Conservation (phyloP, 2,888 invertebrate genomes). For the Neria commutata region DNA sequence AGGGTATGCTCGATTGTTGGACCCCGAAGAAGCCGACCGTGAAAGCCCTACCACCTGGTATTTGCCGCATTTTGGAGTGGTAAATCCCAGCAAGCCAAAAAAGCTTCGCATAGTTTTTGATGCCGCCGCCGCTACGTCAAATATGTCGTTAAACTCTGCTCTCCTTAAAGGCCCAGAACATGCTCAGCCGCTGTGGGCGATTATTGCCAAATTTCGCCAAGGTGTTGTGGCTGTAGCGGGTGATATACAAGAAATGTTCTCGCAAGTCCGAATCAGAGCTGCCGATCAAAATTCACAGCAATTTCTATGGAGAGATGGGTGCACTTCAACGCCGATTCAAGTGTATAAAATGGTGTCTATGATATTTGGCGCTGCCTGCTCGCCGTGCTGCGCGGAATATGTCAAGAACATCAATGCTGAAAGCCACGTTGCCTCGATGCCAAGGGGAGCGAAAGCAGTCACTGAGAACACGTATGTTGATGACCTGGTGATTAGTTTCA, state of each 20-base stretch:
- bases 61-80: neutral
- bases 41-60: neutral
- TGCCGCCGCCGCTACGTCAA: conserved; percentile 32
- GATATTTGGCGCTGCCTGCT: conserved; percentile 29
- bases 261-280: conserved; percentile 32
- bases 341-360: conserved; percentile 21
- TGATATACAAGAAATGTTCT: neutral
- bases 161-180: neutral
- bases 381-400: conserved; percentile 41
- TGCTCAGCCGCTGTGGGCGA: conserved; percentile 28
- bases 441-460: conserved; percentile 29
- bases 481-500: conserved; percentile 16
- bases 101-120: neutral
- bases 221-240: conserved; percentile 6
- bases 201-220: conserved; percentile 44
- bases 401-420: conserved; percentile 42
- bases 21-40: neutral
- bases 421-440: conserved; percentile 15
- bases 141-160: conserved; percentile 38
- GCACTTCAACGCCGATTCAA: neutral
- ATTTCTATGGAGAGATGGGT: neutral
- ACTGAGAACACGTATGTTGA: conserved; percentile 26
- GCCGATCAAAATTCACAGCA: neutral
- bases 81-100: conserved; percentile 29
- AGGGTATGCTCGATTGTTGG: neutral